Base-by-base conservation (phyloP, 1,140 invertebrate species). In the Drosophila nigrodunni region DNA sequence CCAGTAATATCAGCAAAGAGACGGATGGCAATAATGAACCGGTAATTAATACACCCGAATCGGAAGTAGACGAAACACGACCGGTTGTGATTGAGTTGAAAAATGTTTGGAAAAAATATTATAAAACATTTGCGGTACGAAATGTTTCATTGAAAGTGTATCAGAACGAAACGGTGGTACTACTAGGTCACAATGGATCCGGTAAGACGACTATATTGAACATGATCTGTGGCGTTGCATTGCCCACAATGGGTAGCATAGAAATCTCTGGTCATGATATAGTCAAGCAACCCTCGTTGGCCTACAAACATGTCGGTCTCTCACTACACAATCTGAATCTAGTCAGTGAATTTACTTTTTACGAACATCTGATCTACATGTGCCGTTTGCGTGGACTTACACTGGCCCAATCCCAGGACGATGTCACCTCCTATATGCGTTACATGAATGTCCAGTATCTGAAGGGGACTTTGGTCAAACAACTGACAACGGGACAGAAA, bases 281-380 rank as follows among this genome's bases (percentile, higher is more conserved):
- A 7, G 1, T 25, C 0, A 77, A 46, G 7, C 37, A 49, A 3
- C 8, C n/a, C 5, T 0, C 7, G 2, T 39, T 46, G 2, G 73
- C 79, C 0, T 57, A 49, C 9, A 8, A n/a, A 7, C 7, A 13
- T 7, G 35, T 64, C 0, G 77, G 66, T 2, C n/a, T 73, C 0
- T 72, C 73, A 1, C 0, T 74, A 25, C 39, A 35, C 3, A 4
- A 3, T 11, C 0, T 11, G 1, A 15, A 7, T 5, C 13, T 80
- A 0, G 74, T 61, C 5, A 13, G 1, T 9, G 83, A 82, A 13
- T 34, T 88, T 0, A 74, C 47, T 1, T 50, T 82, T 7, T 39
- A 21, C n/a, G 76, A 87, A 13, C 79, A 80, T 11, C 8, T 87
- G 3, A 8, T 72, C n/a, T 82, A 82, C 10, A 66, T 82, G 10